Conservation (phyloP, 2,113 vertebrate species). For the Phalacrocorax pelagicus region DNA sequence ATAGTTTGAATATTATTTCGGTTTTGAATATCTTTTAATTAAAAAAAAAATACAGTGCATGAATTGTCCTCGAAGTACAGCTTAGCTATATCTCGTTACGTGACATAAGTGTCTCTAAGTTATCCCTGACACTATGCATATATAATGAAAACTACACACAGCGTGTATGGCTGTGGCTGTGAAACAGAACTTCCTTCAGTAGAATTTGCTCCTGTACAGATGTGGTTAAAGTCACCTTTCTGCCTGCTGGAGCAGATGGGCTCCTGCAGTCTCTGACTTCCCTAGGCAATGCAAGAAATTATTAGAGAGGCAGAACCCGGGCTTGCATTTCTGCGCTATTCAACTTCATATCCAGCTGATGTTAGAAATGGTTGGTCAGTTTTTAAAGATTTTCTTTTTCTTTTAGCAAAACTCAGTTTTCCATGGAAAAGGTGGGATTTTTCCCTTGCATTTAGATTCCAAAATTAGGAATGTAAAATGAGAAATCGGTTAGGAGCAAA, state of each 20-base stretch:
- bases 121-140: background rate
- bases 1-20: background rate
- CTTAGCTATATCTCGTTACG: fast-evolving
- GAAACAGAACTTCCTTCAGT: background rate
- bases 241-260: background rate
- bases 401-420: background rate
- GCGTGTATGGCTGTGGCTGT: fast-evolving
- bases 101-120: background rate
- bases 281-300: background rate
- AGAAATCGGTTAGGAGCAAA: background rate
- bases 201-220: background rate
- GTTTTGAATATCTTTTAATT: background rate
- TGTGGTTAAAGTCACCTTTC: background rate
- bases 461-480: background rate
- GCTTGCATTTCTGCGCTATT: fast-evolving
- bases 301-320: background rate
- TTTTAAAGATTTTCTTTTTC: background rate
- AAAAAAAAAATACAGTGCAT: fast-evolving
- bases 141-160: background rate
- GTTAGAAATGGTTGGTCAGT: background rate
- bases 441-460: fast-evolving
- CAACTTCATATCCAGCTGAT: background rate
- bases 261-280: background rate
- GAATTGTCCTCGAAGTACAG: background rate
- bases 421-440: background rate